Evolutionary conservation across 2,888 invertebrate species (phyloP), one percentile per base, ranked within the genome.

Genomic region (Latrodectus hesperus): DNA sequence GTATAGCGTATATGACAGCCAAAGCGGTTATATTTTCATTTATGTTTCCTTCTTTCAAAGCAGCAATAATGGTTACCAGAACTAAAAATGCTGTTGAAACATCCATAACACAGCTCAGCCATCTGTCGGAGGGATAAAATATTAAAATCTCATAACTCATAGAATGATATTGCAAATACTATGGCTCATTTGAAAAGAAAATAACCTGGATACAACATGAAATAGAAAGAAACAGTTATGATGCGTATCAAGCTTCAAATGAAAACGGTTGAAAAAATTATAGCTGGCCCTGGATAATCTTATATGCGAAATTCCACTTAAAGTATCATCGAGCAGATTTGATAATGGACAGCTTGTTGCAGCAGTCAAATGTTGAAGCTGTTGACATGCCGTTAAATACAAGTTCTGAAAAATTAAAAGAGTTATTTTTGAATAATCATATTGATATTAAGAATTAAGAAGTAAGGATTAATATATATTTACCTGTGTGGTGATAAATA

Each of bases 81-180:
- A 99, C 98, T 90, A 99, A 97, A 89, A 96, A 93, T 93, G 98
- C 99, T 90, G 99, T 99, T 82, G 99, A 96, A 95, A 97, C 96
- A 93, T 99, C 99, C 88, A 99, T 93, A 64, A 99, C 94, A 64
- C 99, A 94, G 0, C 98, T 98, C 90, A 99, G 93, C 99, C 99
- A 99, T 91, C 88, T 88, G 65, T 11, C 26, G 14, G 51, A 8
- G 17, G 26, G 26, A 49, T 5, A 10, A 6, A 53, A 55, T 64
- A 17, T 16, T 60, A 60, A 60, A n/a, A 60, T 16, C 22, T 60
- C n/a, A 60, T 60, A 60, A 14, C 60, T 0, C 60, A 12, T 60
- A 11, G 60, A 16, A 12, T 60, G 60, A n/a, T 6, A 16, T 16
- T 60, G 12, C 12, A 8, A 11, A 6, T 11, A 60, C n/a, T 60